Conservation (phyloP, 2,888 invertebrate genomes). For the Ctenicera cuprea region DNA sequence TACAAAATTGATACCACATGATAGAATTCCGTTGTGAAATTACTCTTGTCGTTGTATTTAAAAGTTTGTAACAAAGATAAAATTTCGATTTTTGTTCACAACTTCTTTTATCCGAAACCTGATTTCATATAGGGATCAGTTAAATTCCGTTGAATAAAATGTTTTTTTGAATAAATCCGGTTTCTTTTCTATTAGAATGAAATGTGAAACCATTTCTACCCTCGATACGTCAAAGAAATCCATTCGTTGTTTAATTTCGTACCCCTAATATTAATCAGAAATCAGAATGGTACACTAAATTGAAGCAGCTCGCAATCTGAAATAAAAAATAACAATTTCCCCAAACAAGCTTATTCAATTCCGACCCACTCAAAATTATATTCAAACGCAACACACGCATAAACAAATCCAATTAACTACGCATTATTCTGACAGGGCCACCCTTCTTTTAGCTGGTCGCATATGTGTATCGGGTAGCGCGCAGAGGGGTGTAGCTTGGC, state of each 20-base stretch:
- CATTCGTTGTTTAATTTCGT: conserved; percentile 39
- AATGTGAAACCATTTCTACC: conserved; percentile 24
- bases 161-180: not conserved
- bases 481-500: conserved; percentile 36
- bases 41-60: too few relatives aligned
- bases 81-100: not conserved
- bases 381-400: conserved; percentile 68
- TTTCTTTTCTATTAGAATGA: conserved; percentile 5
- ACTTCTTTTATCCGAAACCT: too few relatives aligned
- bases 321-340: conserved; percentile 68
- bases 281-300: conserved; percentile 53
- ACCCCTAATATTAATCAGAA: conserved; percentile 49
- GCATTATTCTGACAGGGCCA: conserved; percentile 70
- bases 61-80: too few relatives aligned
- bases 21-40: conserved; percentile 15
- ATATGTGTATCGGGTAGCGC: conserved; percentile 63
- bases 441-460: conserved; percentile 68
- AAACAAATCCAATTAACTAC: conserved; percentile 72
- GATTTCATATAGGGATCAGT: not conserved
- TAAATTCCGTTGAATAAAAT: not conserved
- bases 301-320: conserved; percentile 49
- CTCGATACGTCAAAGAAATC: conserved; percentile 23
- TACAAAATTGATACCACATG: conserved; percentile 37
- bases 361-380: conserved; percentile 69
- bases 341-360: conserved; percentile 70